These are phyloP conservation scores for Sebastiscus albofasciatus DNA, from an alignment of 2,797 vertebrate genomes.

Conservation along the genomic window DNA sequence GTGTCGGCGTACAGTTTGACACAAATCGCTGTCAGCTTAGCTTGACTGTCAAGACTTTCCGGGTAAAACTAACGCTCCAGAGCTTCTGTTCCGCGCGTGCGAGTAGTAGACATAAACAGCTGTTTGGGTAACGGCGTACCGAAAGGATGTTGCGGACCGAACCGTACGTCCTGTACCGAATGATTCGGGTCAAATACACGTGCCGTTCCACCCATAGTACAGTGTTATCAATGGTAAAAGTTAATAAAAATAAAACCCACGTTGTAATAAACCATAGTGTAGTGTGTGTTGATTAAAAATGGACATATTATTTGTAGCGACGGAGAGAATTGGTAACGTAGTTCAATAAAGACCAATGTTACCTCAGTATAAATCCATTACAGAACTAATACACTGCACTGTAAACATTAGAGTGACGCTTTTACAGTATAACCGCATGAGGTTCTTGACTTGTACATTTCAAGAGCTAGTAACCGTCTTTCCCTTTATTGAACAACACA, in stretches of 20 bases:
- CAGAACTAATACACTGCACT: neutral
- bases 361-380: neutral
- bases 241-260: neutral
- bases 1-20: no score
- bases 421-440: conserved; percentile 2
- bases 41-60: no score
- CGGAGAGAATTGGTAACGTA: neutral
- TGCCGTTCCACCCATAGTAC: rapidly evolving
- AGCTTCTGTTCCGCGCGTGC: no score
- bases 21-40: no score
- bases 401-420: neutral
- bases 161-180: no score
- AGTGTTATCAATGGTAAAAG: neutral
- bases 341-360: neutral
- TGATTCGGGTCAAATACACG: rapidly evolving
- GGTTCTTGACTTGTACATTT: conserved; percentile 13
- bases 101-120: no score
- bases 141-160: no score
- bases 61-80: no score
- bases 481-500: conserved; percentile 37
- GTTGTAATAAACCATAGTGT: no score
- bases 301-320: neutral
- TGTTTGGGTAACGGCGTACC: rapidly evolving
- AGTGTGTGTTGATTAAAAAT: neutral
- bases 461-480: conserved; percentile 15